Base-by-base conservation (phyloP, 2,888 invertebrate genomes). In the Zelleria hepariella region DNA sequence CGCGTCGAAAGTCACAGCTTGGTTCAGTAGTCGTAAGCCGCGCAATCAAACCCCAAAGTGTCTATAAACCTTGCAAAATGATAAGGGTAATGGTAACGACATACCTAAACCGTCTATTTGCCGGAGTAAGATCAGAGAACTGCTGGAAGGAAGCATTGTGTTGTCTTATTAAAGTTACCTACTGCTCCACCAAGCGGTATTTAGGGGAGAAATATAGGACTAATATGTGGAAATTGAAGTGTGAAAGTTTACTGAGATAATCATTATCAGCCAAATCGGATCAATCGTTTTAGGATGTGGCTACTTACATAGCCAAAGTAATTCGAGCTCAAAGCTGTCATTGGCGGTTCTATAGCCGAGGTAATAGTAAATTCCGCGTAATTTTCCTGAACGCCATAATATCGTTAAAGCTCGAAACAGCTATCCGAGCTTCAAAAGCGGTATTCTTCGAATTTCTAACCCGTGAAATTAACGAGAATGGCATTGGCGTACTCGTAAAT, bases 401-500 rank as follows among this genome's bases (percentile, higher is more conserved):
- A 54, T 26, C 54, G 26, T 54, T 25, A 54, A 54, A 57, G 58
- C 63, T 54, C 62, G 60, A 62, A 62, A 56, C 57, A 52, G 59
- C 62, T 54, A 52, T 60, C 58, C 51, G 57, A 57, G 56, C 54
- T 27, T 57, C 26, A 49, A 48, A 58, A 56, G 58, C 60, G 59
- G 56, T 60, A 64, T 67, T 66, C 60, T 63, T 64, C 15, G 32
- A 42, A 64, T 54, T 54, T 54, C 54, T 26, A 54, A 18, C 51
- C 47, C 42, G 58, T 27, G 42, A 54, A 66, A 61, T 65, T 61
- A 72, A 71, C 72, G 68, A 71, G 72, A 73, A 73, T 72, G 71
- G 73, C 71, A 68, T 62, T 70, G 71, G 74, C 73, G 66, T 73
- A 70, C 68, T 74, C 78, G 79, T 86, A 84, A 83, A 85, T 85